Evolutionary conservation across 2,113 vertebrate species (phyloP), one percentile per base, ranked within the genome.

Genomic region (Cyphomyrus plagiostoma): DNA sequence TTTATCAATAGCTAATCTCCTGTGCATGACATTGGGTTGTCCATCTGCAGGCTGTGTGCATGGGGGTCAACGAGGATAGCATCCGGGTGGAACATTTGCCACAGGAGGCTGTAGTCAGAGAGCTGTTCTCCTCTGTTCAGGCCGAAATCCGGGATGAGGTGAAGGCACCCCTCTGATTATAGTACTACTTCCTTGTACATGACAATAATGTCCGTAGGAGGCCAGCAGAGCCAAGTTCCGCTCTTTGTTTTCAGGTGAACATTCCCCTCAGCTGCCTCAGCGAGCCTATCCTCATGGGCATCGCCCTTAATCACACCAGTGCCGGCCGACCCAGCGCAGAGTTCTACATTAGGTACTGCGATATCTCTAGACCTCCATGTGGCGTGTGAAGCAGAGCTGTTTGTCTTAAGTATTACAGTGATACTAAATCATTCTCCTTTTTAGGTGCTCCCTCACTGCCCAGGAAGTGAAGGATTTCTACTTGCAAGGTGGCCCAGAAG

Each of bases 71-170:
- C 1, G 94, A 96, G 88, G 94, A 96, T 35, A 91, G 90, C 80
- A 92, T 97, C 90, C 92, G 90, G 4, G 89, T 96, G 56, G 91
- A 94, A 11, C 91, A 95, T 92, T 92, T 98, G 66, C 91, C 95
- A 0, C 92, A 94, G 62, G 93, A 94, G 49, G 94, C 95, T 0
- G 96, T 97, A 42, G 95, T 97, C 2, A 93, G 90, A 0, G 98
- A 98, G 90, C 93, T 98, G 23, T 98, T 97, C 92, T 96, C 94
- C 35, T 98, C 97, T 0, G 93, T 98, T 88, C 95, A 97, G 1
- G 95, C 95, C 0, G 98, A 98, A 94, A 96, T 98, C 92, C 95
- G 97, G 89, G 97, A 98, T 7, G 98, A 98, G 96, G 98, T 98
- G 91, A 30, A 93, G 11, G 15, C 15, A 17, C 30, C 23, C 58